A percentile compares a stretch with the other conserved stretches of the same genome.
These are phyloP conservation scores for Piezodorus guildinii DNA, from an alignment of 1,140 invertebrate genomes.

Conservation along the genomic window DNA sequence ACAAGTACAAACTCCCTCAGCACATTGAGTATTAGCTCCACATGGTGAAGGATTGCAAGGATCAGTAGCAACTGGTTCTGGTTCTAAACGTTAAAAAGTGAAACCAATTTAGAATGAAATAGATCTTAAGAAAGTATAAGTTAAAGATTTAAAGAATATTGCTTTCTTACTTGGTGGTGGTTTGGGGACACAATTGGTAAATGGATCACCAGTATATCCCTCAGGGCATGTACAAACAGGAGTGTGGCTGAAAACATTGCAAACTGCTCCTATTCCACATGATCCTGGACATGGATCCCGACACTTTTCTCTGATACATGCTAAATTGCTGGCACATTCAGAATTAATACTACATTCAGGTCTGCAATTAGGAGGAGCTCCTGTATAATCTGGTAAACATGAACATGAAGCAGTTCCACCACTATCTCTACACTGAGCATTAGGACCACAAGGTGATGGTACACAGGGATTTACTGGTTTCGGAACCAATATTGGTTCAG, in stretches of 20 bases:
- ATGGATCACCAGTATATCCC: conserved; percentile 64
- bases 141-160: background rate
- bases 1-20: conserved; percentile 46
- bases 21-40: conserved; percentile 56
- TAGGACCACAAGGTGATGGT: conserved; percentile 60
- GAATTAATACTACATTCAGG: conserved; percentile 60
- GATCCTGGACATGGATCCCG: conserved; percentile 62
- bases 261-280: conserved; percentile 61
- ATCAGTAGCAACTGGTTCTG: conserved; percentile 33
- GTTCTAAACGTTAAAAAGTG: background rate
- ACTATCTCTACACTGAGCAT: conserved; percentile 52
- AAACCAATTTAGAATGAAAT: background rate
- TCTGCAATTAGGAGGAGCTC: conserved; percentile 60
- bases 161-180: background rate
- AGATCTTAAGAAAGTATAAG: background rate
- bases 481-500: conserved; percentile 18
- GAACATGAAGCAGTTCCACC: conserved; percentile 51
- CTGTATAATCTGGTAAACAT: conserved; percentile 55
- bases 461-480: conserved; percentile 44
- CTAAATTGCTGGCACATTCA: conserved; percentile 57
- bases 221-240: conserved; percentile 57
- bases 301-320: conserved; percentile 63
- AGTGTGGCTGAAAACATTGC: conserved; percentile 58
- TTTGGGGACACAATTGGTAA: conserved; percentile 30
- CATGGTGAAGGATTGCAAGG: conserved; percentile 64